A percentile compares a stretch with the other conserved stretches of the same genome.
phyloP scores from a whole-genome alignment of 2,888 invertebrate genomes.

The Sinodicranocentrus sp. region DNA sequence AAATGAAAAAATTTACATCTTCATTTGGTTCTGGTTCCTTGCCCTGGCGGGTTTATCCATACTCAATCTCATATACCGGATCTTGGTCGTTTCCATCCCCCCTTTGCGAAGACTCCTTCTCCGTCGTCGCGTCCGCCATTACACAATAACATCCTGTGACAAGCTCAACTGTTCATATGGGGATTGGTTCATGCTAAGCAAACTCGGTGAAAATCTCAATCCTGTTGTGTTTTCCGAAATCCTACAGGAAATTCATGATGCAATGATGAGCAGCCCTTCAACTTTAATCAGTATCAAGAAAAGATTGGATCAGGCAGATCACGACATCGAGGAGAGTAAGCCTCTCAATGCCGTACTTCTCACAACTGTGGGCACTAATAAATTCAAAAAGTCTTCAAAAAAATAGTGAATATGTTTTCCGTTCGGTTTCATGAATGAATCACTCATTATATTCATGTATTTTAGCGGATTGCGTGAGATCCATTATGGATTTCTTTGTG shows the following conservation, averaged over 20 bases:
- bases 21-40: constrained; percentile 72
- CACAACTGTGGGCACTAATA: too few species aligned
- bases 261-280: constrained; percentile 4
- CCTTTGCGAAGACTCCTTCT: constrained; percentile 55
- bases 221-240: constrained; percentile 71
- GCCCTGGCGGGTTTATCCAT: constrained; percentile 42
- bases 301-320: constrained; percentile 16
- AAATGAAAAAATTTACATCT: constrained; percentile 68
- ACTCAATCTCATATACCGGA: constrained; percentile 59
- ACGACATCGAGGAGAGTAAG: constrained; percentile 18
- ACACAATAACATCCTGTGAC: constrained; percentile 8
- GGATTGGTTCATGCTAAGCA: constrained; percentile 70
- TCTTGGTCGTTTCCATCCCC: constrained; percentile 61
- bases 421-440: too few species aligned
- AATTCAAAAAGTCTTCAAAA: too few species aligned
- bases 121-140: constrained; percentile 34
- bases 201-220: constrained; percentile 70
- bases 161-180: constrained; percentile 59
- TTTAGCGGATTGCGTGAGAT: too few species aligned
- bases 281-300: constrained; percentile 35
- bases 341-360: not conserved
- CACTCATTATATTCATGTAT: too few species aligned
- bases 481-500: too few species aligned
- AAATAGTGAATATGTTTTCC: too few species aligned
- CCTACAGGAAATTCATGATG: constrained; percentile 60